These are phyloP conservation scores for Perizoma flavofasciatum DNA, from an alignment of 2,888 invertebrate genomes.

Conservation along the genomic window DNA sequence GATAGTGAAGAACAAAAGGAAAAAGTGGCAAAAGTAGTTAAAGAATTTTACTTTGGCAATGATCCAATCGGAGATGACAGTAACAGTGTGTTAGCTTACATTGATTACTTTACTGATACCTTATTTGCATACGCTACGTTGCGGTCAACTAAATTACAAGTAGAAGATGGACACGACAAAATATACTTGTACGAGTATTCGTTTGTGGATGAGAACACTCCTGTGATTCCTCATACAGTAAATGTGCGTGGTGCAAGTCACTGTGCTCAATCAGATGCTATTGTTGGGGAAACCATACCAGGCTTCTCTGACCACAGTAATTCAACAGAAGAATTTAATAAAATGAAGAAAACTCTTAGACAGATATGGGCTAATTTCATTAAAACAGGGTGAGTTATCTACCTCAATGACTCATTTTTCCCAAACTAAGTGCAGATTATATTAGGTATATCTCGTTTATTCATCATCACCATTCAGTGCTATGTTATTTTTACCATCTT, in stretches of 20 bases:
- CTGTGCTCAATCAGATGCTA: background rate
- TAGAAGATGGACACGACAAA: conserved; percentile 41
- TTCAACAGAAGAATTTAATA: conserved; percentile 34
- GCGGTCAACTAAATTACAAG: conserved; percentile 39
- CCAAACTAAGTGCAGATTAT: no score
- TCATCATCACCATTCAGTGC: no score
- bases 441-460: no score
- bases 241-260: conserved; percentile 9
- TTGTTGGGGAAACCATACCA: conserved; percentile 23
- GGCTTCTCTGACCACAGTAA: conserved; percentile 36
- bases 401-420: no score
- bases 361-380: conserved; percentile 56
- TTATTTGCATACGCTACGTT: conserved; percentile 41
- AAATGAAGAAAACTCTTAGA: conserved; percentile 42
- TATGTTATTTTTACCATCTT: no score
- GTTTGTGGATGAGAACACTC: conserved; percentile 40
- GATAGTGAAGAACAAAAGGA: conserved; percentile 40
- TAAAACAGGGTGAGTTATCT: conserved; percentile 30
- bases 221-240: conserved; percentile 3
- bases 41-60: conserved; percentile 47
- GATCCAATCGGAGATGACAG: conserved; percentile 29
- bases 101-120: conserved; percentile 56
- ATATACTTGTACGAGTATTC: conserved; percentile 55
- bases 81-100: conserved; percentile 32
- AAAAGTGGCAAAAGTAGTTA: conserved; percentile 35